These are phyloP conservation scores for Pantala flavescens DNA, from an alignment of 1,140 invertebrate species.

Conservation along the genomic window DNA sequence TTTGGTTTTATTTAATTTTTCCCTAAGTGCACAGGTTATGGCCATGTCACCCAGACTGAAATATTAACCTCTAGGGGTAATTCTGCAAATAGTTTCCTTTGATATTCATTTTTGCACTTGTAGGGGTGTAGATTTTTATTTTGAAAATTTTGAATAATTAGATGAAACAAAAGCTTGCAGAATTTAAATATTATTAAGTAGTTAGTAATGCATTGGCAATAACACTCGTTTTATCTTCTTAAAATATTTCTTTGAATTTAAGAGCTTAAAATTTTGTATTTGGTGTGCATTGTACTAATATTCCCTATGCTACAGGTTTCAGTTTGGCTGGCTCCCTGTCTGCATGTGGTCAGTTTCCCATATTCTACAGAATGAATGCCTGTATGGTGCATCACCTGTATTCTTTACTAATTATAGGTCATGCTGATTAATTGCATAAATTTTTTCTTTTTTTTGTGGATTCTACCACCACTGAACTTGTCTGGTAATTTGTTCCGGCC, in stretches of 20 bases:
- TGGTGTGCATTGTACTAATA: conserved; percentile 6
- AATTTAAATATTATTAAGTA: background rate
- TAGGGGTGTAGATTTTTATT: conserved; percentile 8
- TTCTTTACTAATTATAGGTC: background rate
- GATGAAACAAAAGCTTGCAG: conserved; percentile 4
- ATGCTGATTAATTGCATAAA: conserved; percentile 13
- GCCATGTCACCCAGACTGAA: background rate
- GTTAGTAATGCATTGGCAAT: background rate
- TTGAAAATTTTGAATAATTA: background rate
- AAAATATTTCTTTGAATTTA: background rate
- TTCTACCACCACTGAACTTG: conserved; percentile 13
- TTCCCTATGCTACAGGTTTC: conserved; percentile 14
- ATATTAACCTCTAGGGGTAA: conserved; percentile 6
- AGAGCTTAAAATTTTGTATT: background rate
- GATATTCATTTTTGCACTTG: conserved; percentile 10
- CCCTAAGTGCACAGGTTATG: background rate
- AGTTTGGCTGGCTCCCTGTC: background rate
- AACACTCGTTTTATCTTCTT: conserved; percentile 7
- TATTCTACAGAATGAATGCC: conserved; percentile 11
- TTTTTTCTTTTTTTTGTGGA: conserved; percentile 17
- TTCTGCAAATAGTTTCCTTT: background rate
- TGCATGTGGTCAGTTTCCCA: conserved; percentile 7
- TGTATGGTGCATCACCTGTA: conserved; percentile 12
- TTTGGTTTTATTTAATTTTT: background rate
- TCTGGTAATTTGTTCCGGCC: conserved; percentile 17